Conservation (phyloP, 37 sponge, comb jelly and placozoan species). For the Tethya wilhelma region DNA sequence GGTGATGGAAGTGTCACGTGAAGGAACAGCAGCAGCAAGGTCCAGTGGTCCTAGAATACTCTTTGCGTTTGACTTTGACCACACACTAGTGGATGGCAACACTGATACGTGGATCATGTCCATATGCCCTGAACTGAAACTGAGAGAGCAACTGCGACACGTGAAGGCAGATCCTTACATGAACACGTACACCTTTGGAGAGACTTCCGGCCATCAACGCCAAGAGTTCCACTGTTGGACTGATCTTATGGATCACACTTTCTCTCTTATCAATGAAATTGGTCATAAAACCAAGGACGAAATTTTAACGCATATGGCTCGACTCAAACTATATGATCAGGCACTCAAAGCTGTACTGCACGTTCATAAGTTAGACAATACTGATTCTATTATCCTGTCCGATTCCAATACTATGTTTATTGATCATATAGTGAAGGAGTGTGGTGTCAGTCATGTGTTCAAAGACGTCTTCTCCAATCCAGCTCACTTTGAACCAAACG, state of each 20-base stretch:
- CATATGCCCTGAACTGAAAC: conserved; percentile 23
- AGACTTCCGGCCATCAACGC: no score
- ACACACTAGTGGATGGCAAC: conserved; percentile 75
- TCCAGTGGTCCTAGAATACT: conserved; percentile 45
- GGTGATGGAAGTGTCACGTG: no score
- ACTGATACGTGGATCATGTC: conserved; percentile 63
- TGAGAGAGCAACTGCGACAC: conserved; percentile 4
- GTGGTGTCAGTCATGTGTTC: conserved; percentile 48
- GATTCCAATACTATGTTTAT: conserved; percentile 83
- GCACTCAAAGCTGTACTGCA: conserved; percentile 20
- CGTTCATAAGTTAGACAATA: neutral
- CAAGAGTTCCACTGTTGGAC: conserved; percentile 51
- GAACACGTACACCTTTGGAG: no score
- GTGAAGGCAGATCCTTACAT: no score
- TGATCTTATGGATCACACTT: conserved; percentile 51
- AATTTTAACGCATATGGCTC: conserved; percentile 40
- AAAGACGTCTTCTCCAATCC: conserved; percentile 62
- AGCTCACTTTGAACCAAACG: conserved; percentile 63
- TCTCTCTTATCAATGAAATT: conserved; percentile 19
- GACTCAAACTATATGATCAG: conserved; percentile 6
- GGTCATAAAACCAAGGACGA: conserved; percentile 18
- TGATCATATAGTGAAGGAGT: conserved; percentile 44
- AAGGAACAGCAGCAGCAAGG: neutral
- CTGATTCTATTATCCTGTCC: conserved; percentile 69
- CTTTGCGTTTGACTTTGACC: conserved; percentile 87